phyloP scores from a whole-genome alignment of 1,140 invertebrate genomes.

The Penaeus chinensis region DNA sequence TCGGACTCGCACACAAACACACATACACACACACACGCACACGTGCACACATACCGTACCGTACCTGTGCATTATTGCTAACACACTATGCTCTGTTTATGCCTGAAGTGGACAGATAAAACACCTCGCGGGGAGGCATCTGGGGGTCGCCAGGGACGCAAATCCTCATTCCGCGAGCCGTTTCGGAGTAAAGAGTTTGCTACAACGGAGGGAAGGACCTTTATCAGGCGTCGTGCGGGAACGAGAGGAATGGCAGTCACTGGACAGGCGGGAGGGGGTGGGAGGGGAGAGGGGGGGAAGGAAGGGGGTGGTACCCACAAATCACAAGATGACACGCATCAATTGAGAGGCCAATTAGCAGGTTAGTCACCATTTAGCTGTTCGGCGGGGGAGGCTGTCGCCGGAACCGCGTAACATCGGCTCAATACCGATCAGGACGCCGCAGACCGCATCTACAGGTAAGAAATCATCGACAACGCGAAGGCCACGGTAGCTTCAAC shows the following conservation, averaged over 20 bases:
- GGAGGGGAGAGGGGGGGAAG: not conserved
- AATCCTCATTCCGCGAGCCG: too few species aligned
- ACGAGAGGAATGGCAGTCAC: not conserved
- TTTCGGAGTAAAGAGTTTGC: too few species aligned
- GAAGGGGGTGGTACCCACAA: conserved; percentile 25
- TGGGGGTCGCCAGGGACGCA: too few species aligned
- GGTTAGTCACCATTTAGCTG: conserved; percentile 45
- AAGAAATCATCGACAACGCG: too few species aligned
- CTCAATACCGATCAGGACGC: too few species aligned
- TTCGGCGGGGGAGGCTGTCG: conserved; percentile 9
- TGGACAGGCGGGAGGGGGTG: not conserved
- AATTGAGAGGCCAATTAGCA: conserved; percentile 48
- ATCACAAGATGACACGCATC: conserved; percentile 54
- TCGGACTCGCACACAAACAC: not conserved
- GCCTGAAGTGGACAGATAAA: conserved; percentile 11
- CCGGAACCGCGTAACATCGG: too few species aligned
- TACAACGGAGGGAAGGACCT: too few species aligned
- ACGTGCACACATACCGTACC: not conserved
- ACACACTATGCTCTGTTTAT: not conserved
- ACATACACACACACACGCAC: conserved; percentile 1
- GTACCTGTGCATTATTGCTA: conserved; percentile 20
- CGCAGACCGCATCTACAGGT: too few species aligned
- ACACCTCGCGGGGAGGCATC: not conserved
- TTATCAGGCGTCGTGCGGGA: not conserved
- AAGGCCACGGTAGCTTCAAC: too few species aligned